Evolutionary conservation across 2,113 vertebrate genomes (phyloP).

Genomic region (Willisornis vidua): DNA sequence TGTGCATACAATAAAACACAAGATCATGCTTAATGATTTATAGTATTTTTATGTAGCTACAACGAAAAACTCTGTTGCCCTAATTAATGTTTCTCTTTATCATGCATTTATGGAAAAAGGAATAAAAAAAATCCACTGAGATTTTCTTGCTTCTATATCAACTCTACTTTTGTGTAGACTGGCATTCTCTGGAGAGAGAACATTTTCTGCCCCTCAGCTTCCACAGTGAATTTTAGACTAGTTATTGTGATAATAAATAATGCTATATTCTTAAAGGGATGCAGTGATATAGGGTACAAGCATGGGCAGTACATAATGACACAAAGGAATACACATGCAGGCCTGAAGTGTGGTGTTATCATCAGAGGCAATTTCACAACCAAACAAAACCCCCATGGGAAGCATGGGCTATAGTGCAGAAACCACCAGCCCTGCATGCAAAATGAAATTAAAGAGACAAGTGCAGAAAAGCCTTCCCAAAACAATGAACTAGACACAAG

Average conservation of each 20-base stretch:
- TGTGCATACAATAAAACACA: neutral
- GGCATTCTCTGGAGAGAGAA: neutral
- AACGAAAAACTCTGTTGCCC: neutral
- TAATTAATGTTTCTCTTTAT: neutral
- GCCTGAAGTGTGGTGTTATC: neutral
- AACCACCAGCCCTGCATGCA: slow-evolving; percentile 1
- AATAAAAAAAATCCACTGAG: neutral
- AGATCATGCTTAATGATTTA: neutral
- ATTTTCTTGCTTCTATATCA: neutral
- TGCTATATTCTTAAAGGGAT: neutral
- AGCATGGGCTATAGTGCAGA: neutral
- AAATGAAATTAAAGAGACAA: slow-evolving; percentile 47
- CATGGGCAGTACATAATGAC: neutral
- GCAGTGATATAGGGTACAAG: neutral
- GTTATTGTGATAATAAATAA: slow-evolving; percentile 1
- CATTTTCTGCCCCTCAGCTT: neutral
- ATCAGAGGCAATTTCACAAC: neutral
- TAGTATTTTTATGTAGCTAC: neutral
- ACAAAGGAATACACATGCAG: neutral
- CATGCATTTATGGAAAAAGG: neutral
- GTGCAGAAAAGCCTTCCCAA: neutral
- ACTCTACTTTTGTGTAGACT: neutral
- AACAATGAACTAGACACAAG: slow-evolving; percentile 24
- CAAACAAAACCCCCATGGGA: slow-evolving; percentile 8
- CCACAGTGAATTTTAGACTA: neutral